A percentile compares a stretch with the other conserved stretches of the same genome.
Conservation (phyloP, 2,888 invertebrate genomes). For the Platycheirus rosarum region DNA sequence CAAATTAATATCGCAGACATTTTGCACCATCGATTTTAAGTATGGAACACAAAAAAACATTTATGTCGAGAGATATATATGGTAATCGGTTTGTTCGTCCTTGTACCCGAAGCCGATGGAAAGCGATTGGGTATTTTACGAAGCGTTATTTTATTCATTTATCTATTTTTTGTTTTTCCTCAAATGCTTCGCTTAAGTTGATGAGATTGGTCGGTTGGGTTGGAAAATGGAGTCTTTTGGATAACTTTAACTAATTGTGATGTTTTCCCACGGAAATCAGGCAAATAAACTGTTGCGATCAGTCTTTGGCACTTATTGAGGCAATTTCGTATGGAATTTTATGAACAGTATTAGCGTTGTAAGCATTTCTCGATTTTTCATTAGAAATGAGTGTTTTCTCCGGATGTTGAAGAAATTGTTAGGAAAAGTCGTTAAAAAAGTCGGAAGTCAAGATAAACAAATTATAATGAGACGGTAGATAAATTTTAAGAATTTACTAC, state of each 20-base stretch:
- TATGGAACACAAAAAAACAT: slow-evolving; percentile 66
- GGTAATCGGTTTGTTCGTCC: slow-evolving; percentile 65
- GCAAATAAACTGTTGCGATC: slow-evolving; percentile 11
- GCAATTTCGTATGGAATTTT: slow-evolving; percentile 7
- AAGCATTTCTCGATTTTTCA: neutral
- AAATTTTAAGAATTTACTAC: too few species aligned
- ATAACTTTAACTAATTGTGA: neutral
- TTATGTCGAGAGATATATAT: slow-evolving; percentile 53
- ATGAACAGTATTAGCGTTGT: neutral
- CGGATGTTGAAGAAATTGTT: neutral
- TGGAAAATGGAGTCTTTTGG: neutral
- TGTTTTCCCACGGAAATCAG: slow-evolving; percentile 3
- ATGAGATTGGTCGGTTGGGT: slow-evolving; percentile 27
- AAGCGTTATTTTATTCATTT: slow-evolving; percentile 38
- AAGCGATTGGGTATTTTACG: slow-evolving; percentile 36
- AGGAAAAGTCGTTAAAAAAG: too few species aligned
- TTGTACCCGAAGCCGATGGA: neutral
- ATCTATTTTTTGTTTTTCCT: slow-evolving; percentile 3
- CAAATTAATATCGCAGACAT: slow-evolving; percentile 73
- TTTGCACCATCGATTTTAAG: slow-evolving; percentile 74
- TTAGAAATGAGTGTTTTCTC: slow-evolving; percentile 2
- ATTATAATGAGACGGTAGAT: too few species aligned
- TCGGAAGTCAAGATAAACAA: too few species aligned
- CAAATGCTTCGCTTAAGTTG: slow-evolving; percentile 31
- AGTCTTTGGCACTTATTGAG: neutral